phyloP scores from a whole-genome alignment of 2,888 invertebrate species.

The Drosophila anomalata region DNA sequence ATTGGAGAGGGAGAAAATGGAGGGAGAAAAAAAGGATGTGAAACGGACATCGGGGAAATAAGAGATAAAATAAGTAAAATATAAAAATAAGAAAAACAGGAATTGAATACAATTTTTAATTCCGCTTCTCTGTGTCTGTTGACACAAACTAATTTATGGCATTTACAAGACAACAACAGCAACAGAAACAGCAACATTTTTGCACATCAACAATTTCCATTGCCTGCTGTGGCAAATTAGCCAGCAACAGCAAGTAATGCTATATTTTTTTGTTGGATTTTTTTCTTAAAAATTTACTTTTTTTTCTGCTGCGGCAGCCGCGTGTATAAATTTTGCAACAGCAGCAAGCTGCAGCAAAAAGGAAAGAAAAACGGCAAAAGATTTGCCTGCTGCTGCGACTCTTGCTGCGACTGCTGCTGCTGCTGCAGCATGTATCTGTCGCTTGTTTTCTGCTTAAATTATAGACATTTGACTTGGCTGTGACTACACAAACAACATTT shows the following conservation, averaged over 20 bases:
- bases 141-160: conserved; percentile 75
- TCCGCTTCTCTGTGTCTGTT: conserved; percentile 62
- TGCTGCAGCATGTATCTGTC: conserved; percentile 69
- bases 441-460: conserved; percentile 76
- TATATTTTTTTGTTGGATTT: conserved; percentile 14
- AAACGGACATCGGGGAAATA: conserved; percentile 3
- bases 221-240: conserved; percentile 72
- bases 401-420: conserved; percentile 25
- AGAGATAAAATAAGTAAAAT: conserved; percentile 19
- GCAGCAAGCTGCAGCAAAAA: conserved; percentile 38
- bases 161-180: conserved; percentile 63
- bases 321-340: conserved; percentile 71
- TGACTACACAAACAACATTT: conserved; percentile 62
- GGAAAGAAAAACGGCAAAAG: conserved; percentile 52
- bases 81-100: conserved; percentile 27
- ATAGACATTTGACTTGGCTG: conserved; percentile 74
- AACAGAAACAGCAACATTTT: conserved; percentile 52
- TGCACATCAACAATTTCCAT: conserved; percentile 77
- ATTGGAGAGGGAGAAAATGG: conserved; percentile 9
- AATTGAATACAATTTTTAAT: conserved; percentile 56
- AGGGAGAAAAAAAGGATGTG: conserved; percentile 6
- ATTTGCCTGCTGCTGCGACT: conserved; percentile 57
- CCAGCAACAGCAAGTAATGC: conserved; percentile 49
- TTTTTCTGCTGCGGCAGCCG: conserved; percentile 49
- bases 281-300: conserved; percentile 28